Evolutionary conservation across 1,140 invertebrate species (phyloP), one percentile per base, ranked within the genome.

Genomic region (Hetaerina americana): DNA sequence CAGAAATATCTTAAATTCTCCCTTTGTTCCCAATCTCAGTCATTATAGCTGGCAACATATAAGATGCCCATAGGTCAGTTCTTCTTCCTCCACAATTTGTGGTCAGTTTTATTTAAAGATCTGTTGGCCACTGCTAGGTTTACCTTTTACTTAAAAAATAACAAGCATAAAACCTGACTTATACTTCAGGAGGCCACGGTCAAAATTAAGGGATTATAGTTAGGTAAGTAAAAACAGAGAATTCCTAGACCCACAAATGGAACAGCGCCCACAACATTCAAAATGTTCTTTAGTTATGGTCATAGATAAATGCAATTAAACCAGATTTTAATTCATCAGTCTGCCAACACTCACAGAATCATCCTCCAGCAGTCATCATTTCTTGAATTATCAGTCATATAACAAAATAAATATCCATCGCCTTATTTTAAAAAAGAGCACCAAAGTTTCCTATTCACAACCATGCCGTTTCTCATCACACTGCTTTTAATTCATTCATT

Each of bases 401-500:
- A 57, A 57, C 40, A 57, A 57, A 57, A 57, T 57, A 57, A 57
- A 57, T 57, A 57, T 57, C 40, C 40, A 57, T 57, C 40, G 15
- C 40, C 40, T 57, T 57, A 57, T 18, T 57, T 57, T 57, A 57
- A 57, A 57, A 57, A 57, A 57, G 40, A 57, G 40, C 40, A 57
- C 40, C 40, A 57, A 57, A 57, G 15, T 57, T 57, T 57, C 10
- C 40, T 18, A 57, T 12, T 12, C 40, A 57, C 2, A 57, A 57
- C 22, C 40, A 5, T n/a, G n/a, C n/a, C 40, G 10, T 57, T 57
- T 24, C 27, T 68, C 66, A 26, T 5, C 2, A 5, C 27, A 25
- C 27, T 27, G 2, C 40, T n/a, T 57, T n/a, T n/a, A 2, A 18
- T 18, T 10, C 40, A 57, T 57, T 70, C 27, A 0, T 70, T 84